phyloP scores from a whole-genome alignment of 2,888 invertebrate species.

The Lordiphosa andalusiaca region DNA sequence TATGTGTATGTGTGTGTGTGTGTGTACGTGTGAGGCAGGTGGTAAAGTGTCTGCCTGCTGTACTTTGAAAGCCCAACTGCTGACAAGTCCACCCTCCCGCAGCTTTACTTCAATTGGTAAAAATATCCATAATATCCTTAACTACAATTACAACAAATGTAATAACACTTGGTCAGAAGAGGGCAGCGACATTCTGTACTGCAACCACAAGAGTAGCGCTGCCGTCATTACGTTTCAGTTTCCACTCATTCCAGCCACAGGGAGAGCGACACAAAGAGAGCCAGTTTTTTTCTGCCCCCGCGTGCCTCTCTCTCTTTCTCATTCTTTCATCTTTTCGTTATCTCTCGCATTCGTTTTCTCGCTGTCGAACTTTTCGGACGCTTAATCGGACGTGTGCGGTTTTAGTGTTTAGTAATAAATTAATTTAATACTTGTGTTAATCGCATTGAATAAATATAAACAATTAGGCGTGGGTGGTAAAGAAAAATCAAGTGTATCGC shows the following conservation, averaged over 20 bases:
- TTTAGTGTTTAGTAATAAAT: conserved; percentile 2
- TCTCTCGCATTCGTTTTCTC: conserved; percentile 5
- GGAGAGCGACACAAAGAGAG: too few species aligned
- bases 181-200: too few species aligned
- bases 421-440: conserved; percentile 1
- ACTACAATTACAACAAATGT: too few species aligned
- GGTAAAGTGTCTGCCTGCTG: conserved; percentile 5
- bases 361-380: conserved; percentile 3
- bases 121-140: too few species aligned
- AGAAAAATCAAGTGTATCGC: not conserved
- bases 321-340: not conserved
- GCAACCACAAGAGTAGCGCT: too few species aligned
- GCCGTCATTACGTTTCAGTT: not conserved
- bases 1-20: too few species aligned
- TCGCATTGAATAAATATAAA: not conserved
- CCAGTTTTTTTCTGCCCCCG: too few species aligned
- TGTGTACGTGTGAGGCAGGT: conserved; percentile 7
- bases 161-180: too few species aligned
- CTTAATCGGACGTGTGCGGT: not conserved
- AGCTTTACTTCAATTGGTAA: too few species aligned
- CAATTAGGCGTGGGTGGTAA: not conserved
- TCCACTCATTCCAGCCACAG: not conserved
- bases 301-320: not conserved
- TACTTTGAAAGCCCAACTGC: conserved; percentile 1
- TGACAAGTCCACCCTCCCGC: too few species aligned